Base-by-base conservation (phyloP, 2,113 vertebrate genomes). In the Bubo scandiacus region DNA sequence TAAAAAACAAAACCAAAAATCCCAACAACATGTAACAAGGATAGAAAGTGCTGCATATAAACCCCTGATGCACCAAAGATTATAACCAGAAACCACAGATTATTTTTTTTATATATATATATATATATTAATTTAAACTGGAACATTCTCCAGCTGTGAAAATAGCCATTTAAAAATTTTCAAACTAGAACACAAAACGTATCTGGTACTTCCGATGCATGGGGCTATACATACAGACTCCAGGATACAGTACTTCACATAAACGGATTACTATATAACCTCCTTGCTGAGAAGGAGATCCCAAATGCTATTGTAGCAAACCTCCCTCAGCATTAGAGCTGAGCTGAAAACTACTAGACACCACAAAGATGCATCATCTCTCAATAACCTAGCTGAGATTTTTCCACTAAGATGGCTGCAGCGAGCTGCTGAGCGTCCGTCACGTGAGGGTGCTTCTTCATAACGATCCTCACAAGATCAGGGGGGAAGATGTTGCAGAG, bases 401-500 rank as follows among this genome's bases (percentile, higher is more conserved):
- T 99, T 95, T 99, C 99, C 77, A 99, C 98, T 36, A 99, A 95
- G 96, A 99, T 99, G 91, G 99, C 99, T 4, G 99, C 99, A 2
- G 99, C 99, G 4, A 99, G 99, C 97, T 99, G 99, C 97, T 99
- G 99, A 92, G 99, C 98, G 21, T 99, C 99, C 0, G 98, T 99
- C 94, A 99, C n/a, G 71, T 99, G 99, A 77, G 99, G 99, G 96
- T 99, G 99, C 90, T 99, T 98, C 67, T 99, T 98, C 99, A 99
- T 99, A 71, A 99, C 99, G 4, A 99, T 97, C 86, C 98, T 98
- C 97, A 99, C 99, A 12, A 99, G 98, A 70, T 99, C 99, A 0
- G 99, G 96, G 15, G 99, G 99, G 86, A 99, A 99, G 98, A 99
- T 99, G 98, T 99, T 99, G 94, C 99, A 99, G 96, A 99, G 95